A percentile compares a stretch with the other conserved stretches of the same genome.
Evolutionary conservation across 1,140 invertebrate genomes (phyloP).

Genomic region (Lanistes nyassanus): DNA sequence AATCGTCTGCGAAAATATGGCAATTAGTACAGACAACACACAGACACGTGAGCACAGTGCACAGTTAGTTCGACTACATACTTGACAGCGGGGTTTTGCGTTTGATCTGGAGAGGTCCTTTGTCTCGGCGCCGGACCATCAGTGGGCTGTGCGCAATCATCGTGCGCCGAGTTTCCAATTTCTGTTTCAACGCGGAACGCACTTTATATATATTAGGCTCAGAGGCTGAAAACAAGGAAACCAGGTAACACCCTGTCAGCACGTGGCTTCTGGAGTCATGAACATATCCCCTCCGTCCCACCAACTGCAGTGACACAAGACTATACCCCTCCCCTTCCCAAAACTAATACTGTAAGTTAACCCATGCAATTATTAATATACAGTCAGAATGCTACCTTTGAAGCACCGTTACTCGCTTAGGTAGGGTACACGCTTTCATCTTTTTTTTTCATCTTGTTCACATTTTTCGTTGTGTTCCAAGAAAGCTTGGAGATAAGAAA

Average conservation of each 20-base stretch:
- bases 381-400: no score
- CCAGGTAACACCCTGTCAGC: conserved; percentile 15
- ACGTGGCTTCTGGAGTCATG: not conserved
- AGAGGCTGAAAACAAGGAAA: conserved; percentile 79
- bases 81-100: conserved; percentile 80
- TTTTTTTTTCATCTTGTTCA: no score
- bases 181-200: conserved; percentile 86
- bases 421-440: no score
- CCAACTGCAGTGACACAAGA: no score
- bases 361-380: no score
- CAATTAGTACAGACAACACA: not conserved
- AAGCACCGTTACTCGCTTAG: no score
- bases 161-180: conserved; percentile 82
- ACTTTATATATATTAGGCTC: conserved; percentile 95
- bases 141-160: conserved; percentile 76
- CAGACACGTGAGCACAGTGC: not conserved
- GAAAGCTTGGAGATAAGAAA: no score
- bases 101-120: conserved; percentile 78
- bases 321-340: no score
- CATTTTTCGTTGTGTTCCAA: no score
- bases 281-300: no score
- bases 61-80: conserved; percentile 68
- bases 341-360: no score
- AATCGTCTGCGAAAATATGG: not conserved
- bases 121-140: conserved; percentile 81